Base-by-base conservation (phyloP, 2,113 vertebrate species). In the Silurus asotus region DNA sequence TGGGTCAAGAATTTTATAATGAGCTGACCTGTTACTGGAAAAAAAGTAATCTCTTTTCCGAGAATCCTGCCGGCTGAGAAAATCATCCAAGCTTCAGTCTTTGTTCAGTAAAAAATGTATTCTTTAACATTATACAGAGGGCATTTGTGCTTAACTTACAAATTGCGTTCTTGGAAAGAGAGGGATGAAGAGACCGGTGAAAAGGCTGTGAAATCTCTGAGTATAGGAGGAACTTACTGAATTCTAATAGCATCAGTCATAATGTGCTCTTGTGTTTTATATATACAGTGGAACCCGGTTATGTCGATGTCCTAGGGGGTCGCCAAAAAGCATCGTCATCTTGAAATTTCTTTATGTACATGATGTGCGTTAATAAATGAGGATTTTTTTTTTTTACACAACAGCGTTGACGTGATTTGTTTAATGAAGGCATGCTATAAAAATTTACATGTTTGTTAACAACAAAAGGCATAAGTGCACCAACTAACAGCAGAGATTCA, bases 1-100 rank as follows among this genome's bases (percentile, higher is more conserved):
- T 15, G 10, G 56, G 56, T 75, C 83, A 55, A 49, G 74, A n/a
- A 53, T 28, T 56, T 78, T 85, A 14, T 85, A 78, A 85, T 85
- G 76, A 80, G 64, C 49, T 70, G 28, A 80, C 75, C 64, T 79
- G 61, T 56, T 55, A 49, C 59, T 85, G 11, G 75, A 77, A 49
- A 70, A 45, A 72, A 53, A 58, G 23, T 6, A 20, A 45, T 0
- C 49, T 45, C 64, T 23, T 11, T 79, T 70, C 6, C 20, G 4
- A 53, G 48, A 65, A 77, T 8, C 72, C 48, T 64, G 11, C 37
- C 61, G 20, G 56, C n/a, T 61, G 69, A 75, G 56, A n/a, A 84
- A 61, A 51, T 58, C 58, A 61, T 61, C 53, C 59, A 81, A 65
- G 65, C 48, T 48, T 15, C 6, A 37, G 76, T 28, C 75, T 15